A percentile compares a stretch with the other conserved stretches of the same genome.
These are phyloP conservation scores for Callorhinus ursinus DNA, from an alignment of 2,113 vertebrate genomes.

Conservation along the genomic window DNA sequence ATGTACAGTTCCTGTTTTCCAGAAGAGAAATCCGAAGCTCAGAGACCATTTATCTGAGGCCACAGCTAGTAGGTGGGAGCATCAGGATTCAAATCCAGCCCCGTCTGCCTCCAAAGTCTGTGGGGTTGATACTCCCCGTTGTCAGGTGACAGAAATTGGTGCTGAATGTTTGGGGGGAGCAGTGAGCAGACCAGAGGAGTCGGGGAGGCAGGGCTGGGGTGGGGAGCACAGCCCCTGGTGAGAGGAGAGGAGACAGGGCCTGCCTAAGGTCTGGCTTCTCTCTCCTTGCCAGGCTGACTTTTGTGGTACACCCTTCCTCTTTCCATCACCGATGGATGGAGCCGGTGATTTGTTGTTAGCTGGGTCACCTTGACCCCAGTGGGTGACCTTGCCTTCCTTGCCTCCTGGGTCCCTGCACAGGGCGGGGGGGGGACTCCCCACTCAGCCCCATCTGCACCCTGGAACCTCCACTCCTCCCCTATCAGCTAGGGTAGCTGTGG, in stretches of 20 bases:
- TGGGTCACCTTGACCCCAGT: neutral
- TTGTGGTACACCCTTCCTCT: too few relatives aligned
- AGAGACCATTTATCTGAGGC: neutral
- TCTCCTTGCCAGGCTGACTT: neutral
- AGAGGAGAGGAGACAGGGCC: neutral
- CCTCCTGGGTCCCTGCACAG: neutral
- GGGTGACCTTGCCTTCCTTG: neutral
- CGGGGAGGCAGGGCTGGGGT: neutral
- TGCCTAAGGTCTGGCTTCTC: too few relatives aligned
- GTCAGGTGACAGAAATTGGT: neutral
- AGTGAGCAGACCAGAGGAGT: neutral
- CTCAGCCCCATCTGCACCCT: fast-evolving
- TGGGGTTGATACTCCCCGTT: neutral
- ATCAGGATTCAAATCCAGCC: neutral
- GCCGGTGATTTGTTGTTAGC: fast-evolving
- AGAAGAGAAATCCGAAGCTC: neutral
- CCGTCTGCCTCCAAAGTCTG: neutral
- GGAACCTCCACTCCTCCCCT: neutral
- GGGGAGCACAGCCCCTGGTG: neutral
- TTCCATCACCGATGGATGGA: neutral
- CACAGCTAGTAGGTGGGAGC: neutral
- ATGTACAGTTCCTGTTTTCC: neutral
- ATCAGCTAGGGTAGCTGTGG: neutral
- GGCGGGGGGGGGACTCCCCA: fast-evolving
- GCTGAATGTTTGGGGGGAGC: neutral